Base-by-base conservation (phyloP, 2,888 invertebrate genomes). In the Junonia oenone region DNA sequence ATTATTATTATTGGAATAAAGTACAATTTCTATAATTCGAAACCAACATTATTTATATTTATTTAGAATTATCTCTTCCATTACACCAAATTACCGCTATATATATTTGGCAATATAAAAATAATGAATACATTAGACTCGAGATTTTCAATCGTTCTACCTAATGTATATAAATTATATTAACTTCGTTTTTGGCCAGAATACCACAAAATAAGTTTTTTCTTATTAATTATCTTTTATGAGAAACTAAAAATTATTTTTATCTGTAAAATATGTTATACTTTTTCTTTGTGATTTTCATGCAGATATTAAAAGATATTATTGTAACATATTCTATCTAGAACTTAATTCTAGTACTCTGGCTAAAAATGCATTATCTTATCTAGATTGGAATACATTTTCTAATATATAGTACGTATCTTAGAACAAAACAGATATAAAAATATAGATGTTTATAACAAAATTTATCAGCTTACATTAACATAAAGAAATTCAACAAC, bases 41-140 rank as follows among this genome's bases (percentile, higher is more conserved):
- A 83, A 84, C 75, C 78, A 83, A 86, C 81, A 78, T 81, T 77
- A 78, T 82, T 77, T 81, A 82, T 65, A 65, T 75, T 82, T 82
- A 77, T 81, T 81, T 79, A 78, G 76, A 73, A 70, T 72, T 66
- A 79, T 75, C 78, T 83, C 78, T 75, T 81, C 76, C 75, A 73
- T 78, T 81, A 83, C 78, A 81, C 78, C 76, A 69, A 79, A 79
- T 81, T 84, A 87, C 82, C 78, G 75, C 84, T 85, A 84, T 83
- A 85, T 85, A 88, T 86, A 87, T 88, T 88, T 88, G 87, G 87
- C 88, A 86, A 88, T 88, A 86, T 84, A 88, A 88, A 88, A 88
- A 87, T 87, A 88, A 86, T 83, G 78, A 80, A 82, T 84, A 87
- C 84, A 77, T 81, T 84, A 84, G 75, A 84, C 81, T 81, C 76